These are phyloP conservation scores for Macrosiphum euphorbiae DNA, from an alignment of 2,888 invertebrate species.

Conservation along the genomic window DNA sequence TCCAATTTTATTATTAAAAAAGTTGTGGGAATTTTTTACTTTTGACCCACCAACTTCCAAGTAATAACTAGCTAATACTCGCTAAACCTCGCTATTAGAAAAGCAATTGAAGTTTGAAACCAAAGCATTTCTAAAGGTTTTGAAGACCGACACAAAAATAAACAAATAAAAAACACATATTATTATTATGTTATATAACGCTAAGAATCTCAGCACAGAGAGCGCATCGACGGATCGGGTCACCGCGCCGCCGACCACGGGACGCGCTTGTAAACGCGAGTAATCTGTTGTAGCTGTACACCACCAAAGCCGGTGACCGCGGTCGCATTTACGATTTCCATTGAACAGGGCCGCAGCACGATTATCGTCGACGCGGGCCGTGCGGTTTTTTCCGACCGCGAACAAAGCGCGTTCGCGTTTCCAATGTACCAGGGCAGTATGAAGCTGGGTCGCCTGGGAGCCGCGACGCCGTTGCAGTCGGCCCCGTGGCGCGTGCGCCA, in stretches of 20 bases:
- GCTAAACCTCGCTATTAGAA: too few relatives aligned
- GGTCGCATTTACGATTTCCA: constrained; percentile 57
- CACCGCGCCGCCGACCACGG: background rate
- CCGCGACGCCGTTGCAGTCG: too few relatives aligned
- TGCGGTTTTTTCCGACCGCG: constrained; percentile 57
- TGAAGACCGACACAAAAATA: too few relatives aligned
- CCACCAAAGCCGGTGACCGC: background rate
- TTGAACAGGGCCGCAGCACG: constrained; percentile 40
- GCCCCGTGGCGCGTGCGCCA: constrained; percentile 27
- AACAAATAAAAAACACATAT: too few relatives aligned
- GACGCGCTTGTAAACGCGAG: background rate
- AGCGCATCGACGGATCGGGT: background rate
- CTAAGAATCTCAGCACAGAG: background rate
- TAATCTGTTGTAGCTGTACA: background rate
- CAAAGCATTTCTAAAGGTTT: too few relatives aligned
- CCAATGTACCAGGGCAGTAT: constrained; percentile 53
- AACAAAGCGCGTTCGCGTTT: constrained; percentile 62
- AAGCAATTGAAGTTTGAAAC: too few relatives aligned
- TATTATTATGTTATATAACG: too few relatives aligned
- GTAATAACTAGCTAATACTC: too few relatives aligned
- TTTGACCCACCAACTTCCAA: too few relatives aligned
- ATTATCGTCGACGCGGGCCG: background rate
- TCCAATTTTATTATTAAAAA: background rate
- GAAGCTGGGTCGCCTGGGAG: background rate
- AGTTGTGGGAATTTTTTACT: background rate